Evolutionary conservation across 2,888 invertebrate species (phyloP).

Genomic region (Periphyllus acericola): DNA sequence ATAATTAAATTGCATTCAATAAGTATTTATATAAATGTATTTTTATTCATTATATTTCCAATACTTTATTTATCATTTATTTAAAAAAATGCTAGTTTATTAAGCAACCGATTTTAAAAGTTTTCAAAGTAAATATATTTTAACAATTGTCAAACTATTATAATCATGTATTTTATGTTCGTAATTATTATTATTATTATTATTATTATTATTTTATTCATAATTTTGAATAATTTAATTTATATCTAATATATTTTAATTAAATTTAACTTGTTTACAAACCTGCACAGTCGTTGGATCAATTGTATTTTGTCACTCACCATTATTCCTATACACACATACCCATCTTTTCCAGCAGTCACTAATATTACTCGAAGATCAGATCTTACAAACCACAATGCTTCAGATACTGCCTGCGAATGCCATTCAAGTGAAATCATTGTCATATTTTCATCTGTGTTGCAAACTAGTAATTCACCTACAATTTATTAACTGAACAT

Average conservation of each 20-base stretch:
- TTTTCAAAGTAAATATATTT: no score
- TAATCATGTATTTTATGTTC: no score
- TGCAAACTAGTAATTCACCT: slow-evolving; percentile 38
- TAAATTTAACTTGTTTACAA: neutral
- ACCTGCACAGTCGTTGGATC: slow-evolving; percentile 37
- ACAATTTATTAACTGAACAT: neutral
- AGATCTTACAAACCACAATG: slow-evolving; percentile 48
- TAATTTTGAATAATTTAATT: no score
- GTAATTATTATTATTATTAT: no score
- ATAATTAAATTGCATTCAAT: no score
- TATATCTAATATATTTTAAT: neutral
- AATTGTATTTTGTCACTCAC: slow-evolving; percentile 35
- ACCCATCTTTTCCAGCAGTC: slow-evolving; percentile 39
- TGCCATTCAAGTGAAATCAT: slow-evolving; percentile 42
- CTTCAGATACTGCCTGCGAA: slow-evolving; percentile 13
- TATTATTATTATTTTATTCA: no score
- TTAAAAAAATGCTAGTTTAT: no score
- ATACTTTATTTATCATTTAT: no score
- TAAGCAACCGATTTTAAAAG: no score
- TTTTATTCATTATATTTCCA: no score
- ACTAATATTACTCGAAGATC: slow-evolving; percentile 25
- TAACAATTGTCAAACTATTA: no score
- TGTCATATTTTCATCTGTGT: slow-evolving; percentile 24
- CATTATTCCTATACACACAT: slow-evolving; percentile 39
- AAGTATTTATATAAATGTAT: no score